Evolutionary conservation across 2,797 vertebrate genomes (phyloP).

Genomic region (Mallotus villosus): DNA sequence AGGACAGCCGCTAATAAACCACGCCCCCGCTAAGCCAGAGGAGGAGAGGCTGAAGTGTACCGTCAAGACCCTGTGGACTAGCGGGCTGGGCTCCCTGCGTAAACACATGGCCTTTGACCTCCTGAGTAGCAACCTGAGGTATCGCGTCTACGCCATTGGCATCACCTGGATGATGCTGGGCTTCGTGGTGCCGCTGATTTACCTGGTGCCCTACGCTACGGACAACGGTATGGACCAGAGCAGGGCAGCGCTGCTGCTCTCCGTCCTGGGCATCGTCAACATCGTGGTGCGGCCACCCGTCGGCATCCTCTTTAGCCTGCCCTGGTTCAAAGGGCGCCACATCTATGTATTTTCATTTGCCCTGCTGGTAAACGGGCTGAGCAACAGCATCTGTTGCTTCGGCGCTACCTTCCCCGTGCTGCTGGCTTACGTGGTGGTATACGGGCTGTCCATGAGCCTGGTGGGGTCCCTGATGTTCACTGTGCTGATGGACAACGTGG

Average conservation of each 20-base stretch:
- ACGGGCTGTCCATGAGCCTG: constrained; percentile 89
- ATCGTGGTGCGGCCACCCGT: constrained; percentile 84
- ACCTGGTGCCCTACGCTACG: constrained; percentile 88
- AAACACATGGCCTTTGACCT: constrained; percentile 91
- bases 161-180: constrained; percentile 90
- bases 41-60: constrained; percentile 32
- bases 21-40: constrained; percentile 24
- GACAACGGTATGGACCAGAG: constrained; percentile 73
- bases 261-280: constrained; percentile 87
- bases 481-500: constrained; percentile 92
- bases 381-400: constrained; percentile 84
- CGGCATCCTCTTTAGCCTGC: constrained; percentile 78
- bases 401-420: constrained; percentile 77
- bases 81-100: constrained; percentile 57
- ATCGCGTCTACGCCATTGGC: constrained; percentile 78
- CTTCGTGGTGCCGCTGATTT: constrained; percentile 84
- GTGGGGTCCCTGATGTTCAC: constrained; percentile 87
- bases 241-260: constrained; percentile 83
- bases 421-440: constrained; percentile 76
- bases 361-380: constrained; percentile 82
- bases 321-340: constrained; percentile 77
- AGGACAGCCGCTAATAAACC: constrained; percentile 52
- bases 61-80: constrained; percentile 7
- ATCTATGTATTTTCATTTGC: constrained; percentile 84
- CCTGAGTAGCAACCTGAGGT: constrained; percentile 79